These are phyloP conservation scores for Drosophila percnosoma DNA, from an alignment of 2,888 invertebrate genomes.

Conservation along the genomic window DNA sequence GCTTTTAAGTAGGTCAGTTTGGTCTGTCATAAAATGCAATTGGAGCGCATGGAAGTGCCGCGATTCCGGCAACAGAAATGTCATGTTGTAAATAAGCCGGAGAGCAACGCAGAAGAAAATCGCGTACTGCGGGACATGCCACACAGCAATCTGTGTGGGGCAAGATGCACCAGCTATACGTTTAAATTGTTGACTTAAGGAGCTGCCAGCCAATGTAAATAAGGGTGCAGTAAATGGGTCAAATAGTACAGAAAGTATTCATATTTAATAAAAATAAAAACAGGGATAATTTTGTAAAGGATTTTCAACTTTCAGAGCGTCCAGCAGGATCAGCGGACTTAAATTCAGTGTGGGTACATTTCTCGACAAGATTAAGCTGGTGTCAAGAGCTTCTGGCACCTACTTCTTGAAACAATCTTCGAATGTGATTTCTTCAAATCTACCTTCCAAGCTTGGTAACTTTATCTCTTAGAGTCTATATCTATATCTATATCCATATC, in stretches of 20 bases:
- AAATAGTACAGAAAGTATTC: neutral
- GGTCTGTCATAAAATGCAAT: conserved; percentile 79
- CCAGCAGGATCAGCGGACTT: neutral
- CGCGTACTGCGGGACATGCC: conserved; percentile 14
- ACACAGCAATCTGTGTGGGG: conserved; percentile 2
- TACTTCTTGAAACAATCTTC: neutral
- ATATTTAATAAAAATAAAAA: neutral
- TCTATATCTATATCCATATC: too few relatives aligned
- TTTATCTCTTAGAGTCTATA: neutral
- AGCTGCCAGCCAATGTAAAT: neutral
- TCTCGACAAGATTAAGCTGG: neutral
- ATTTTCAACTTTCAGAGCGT: neutral
- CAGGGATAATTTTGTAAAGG: too few relatives aligned
- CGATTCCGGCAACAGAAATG: conserved; percentile 73
- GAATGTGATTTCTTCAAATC: neutral
- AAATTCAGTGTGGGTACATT: neutral
- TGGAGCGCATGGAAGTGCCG: conserved; percentile 76
- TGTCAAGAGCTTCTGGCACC: too few relatives aligned
- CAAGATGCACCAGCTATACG: neutral
- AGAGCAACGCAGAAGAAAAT: conserved; percentile 16
- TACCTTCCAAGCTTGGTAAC: neutral
- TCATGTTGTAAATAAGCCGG: conserved; percentile 72
- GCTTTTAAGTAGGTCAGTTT: conserved; percentile 78
- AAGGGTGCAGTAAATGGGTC: conserved; percentile 2
- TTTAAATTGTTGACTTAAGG: neutral